A percentile compares a stretch with the other conserved stretches of the same genome.
These are phyloP conservation scores for Stenurella melanura DNA, from an alignment of 2,888 invertebrate species.

Conservation along the genomic window DNA sequence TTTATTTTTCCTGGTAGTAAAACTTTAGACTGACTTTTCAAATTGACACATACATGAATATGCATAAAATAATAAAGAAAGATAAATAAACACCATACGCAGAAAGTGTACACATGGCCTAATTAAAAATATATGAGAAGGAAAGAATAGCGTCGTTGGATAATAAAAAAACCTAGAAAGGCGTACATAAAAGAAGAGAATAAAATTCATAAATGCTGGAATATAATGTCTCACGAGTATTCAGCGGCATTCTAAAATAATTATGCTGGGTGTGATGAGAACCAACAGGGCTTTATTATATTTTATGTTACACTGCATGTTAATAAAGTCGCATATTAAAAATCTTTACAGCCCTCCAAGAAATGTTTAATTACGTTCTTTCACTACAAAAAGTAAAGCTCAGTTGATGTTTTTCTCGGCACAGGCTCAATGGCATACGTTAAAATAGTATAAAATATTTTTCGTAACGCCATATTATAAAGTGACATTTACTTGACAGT, in stretches of 20 bases:
- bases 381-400: neutral
- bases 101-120: conserved; percentile 13
- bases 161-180: conserved; percentile 59
- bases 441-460: too few relatives aligned
- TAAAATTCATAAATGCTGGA: conserved; percentile 62
- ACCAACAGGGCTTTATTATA: conserved; percentile 58
- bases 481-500: too few relatives aligned
- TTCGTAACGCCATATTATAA: too few relatives aligned
- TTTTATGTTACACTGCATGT: conserved; percentile 53
- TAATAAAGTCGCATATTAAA: conserved; percentile 53
- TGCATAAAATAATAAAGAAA: too few relatives aligned
- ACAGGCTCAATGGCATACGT: neutral
- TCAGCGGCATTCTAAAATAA: conserved; percentile 62
- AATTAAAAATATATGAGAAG: conserved; percentile 59
- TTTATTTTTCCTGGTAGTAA: too few relatives aligned
- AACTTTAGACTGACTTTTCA: too few relatives aligned
- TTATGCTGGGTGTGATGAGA: conserved; percentile 63
- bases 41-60: too few relatives aligned
- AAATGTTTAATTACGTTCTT: conserved; percentile 25
- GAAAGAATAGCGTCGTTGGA: conserved; percentile 55
- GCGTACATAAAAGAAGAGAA: conserved; percentile 59
- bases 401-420: neutral
- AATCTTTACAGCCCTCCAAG: conserved; percentile 42
- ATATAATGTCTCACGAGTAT: conserved; percentile 58
- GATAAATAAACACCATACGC: neutral